A percentile compares a stretch with the other conserved stretches of the same genome.
These are phyloP conservation scores for Spatulosminthurus flaviceps DNA, from an alignment of 2,888 invertebrate genomes.

Conservation along the genomic window DNA sequence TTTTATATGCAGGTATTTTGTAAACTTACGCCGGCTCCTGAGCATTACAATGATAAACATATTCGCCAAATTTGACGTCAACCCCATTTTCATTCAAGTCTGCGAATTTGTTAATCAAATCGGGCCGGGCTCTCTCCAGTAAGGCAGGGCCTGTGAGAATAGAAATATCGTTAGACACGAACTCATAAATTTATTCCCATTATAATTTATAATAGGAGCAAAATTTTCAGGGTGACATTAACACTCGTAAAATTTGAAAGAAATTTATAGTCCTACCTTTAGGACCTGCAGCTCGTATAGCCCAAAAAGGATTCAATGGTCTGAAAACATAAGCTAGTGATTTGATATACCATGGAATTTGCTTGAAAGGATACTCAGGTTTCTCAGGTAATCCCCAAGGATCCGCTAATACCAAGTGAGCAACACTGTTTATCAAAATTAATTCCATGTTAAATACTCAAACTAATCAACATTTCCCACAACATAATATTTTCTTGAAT, in stretches of 20 bases:
- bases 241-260: too few relatives aligned
- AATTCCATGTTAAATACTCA: neutral
- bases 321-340: constrained; percentile 78
- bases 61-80: constrained; percentile 77
- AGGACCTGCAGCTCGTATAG: constrained; percentile 86
- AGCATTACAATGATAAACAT: constrained; percentile 95
- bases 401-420: constrained; percentile 92
- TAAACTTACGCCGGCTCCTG: constrained; percentile 83
- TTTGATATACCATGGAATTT: constrained; percentile 80
- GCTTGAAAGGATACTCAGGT: constrained; percentile 72
- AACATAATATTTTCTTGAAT: neutral
- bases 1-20: neutral
- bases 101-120: constrained; percentile 80
- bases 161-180: too few relatives aligned
- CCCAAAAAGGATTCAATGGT: constrained; percentile 88
- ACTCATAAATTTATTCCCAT: too few relatives aligned
- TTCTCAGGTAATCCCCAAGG: constrained; percentile 79
- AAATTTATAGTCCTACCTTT: constrained; percentile 73
- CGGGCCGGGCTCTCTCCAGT: constrained; percentile 49
- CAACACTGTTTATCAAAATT: constrained; percentile 70
- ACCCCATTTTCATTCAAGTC: constrained; percentile 78
- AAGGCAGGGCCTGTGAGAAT: constrained; percentile 42
- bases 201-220: too few relatives aligned
- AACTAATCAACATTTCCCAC: neutral
- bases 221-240: too few relatives aligned